Evolutionary conservation across 2,888 invertebrate genomes (phyloP), one percentile per base, ranked within the genome.

Genomic region (Zaprionus lineosus): DNA sequence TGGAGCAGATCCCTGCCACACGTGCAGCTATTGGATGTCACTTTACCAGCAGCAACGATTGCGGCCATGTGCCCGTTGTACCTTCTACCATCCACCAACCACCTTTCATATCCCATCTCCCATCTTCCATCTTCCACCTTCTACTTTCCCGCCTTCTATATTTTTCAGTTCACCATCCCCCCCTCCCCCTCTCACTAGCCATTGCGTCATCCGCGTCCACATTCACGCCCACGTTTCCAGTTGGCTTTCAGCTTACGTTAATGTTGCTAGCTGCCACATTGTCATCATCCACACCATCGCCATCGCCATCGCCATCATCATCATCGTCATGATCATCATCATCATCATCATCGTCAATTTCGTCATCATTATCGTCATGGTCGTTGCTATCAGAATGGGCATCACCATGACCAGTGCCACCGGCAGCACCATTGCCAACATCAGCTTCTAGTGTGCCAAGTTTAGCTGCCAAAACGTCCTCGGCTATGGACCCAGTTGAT

Each of bases 381-480:
- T 37, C 33, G 9, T 7, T 12, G 12, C 1, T 44, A 46, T 2
- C 46, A 24, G 24, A 41, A 39, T 9, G 24, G 5, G 26, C 28
- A 11, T 26, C 36, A 4, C 9, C 12, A 7, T 11, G 36, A 9
- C 14, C 57, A 39, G 15, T 44, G 12, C 8, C 31, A 21, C 24
- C 31, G 5, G 24, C 24, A 7, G 14, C 46, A 11, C 12, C 40
- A 26, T 18, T 44, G n/a, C 12, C 34, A 28, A 19, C 43, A 4
- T 4, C 41, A 39, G 43, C 47, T 50, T 61, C 47, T 57, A 50
- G 56, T 59, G 39, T 70, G 43, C 33, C 55, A 48, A 52, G 28
- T 64, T 71, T 58, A 28, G 61, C 63, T 73, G 78, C 73, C 63
- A 77, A 77, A 79, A 67, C 72, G 81, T 75, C 57, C 37, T 67